Base-by-base conservation (phyloP, 2,113 vertebrate genomes). In the Mastomys natalensis region DNA sequence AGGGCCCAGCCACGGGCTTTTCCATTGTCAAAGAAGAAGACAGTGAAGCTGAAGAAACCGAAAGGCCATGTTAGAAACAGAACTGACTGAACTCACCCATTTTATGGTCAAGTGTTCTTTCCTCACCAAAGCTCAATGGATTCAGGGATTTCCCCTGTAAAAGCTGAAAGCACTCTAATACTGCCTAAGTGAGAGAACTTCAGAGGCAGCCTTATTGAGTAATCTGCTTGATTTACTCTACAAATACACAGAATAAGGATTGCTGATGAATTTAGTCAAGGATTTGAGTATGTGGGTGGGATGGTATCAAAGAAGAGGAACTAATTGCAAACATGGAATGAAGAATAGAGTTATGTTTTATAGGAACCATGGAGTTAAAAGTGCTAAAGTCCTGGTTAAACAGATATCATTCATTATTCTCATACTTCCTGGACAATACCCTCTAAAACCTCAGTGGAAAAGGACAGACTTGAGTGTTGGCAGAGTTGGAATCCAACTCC, bases 231-330 rank as follows among this genome's bases (percentile, higher is more conserved):
- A 80, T 91, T 91, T 93, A 68, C 58, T 51, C 66, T 92, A 89
- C 66, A 89, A 95, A 92, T 87, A 94, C 90, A 76, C 19, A 95
- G 45, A 78, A 82, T 74, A 91, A 94, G 92, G 73, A 87, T 78
- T 82, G 3, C 1, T 37, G n/a, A 87, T n/a, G 55, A 89, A 76
- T 87, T 96, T 78, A 92, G 5, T n/a, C 76, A 94, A 94, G 64
- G 58, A 93, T 80, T 74, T 93, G 37, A 43, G 8, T 53, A 60
- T 11, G 29, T 34, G 12, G 16, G 17, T 89, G 11, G 74, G 68
- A 91, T 2, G 24, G 29, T 45, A 82, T 78, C 48, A 87, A 87
- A 68, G 77, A 89, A 91, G 40, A 92, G 19, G 64, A 96, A 93
- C 85, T 40, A 68, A 43, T 60, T 89, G 34, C 55, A 87, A 78